Conservation (phyloP, 2,113 vertebrate genomes). For the Tursiops truncatus region DNA sequence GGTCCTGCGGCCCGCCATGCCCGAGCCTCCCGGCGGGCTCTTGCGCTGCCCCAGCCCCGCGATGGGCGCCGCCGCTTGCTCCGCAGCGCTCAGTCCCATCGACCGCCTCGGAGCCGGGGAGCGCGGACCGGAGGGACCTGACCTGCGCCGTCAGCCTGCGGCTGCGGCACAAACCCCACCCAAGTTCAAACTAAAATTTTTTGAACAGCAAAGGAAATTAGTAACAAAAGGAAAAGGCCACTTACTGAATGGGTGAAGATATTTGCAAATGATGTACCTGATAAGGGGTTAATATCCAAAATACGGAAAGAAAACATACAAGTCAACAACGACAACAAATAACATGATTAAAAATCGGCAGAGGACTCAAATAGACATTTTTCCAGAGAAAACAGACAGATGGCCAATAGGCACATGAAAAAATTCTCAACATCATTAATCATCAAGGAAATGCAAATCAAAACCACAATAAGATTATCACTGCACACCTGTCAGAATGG, state of each 20-base stretch:
- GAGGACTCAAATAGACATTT: not conserved
- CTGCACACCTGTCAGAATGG: not conserved
- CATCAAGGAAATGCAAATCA: not conserved
- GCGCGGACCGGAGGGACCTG: not conserved
- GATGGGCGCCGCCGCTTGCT: slow-evolving; percentile 35
- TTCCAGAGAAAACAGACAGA: not conserved
- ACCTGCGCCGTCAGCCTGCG: not conserved
- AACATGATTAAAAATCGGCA: not conserved
- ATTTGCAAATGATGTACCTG: not conserved
- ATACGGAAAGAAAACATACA: not conserved
- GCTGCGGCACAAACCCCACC: not conserved
- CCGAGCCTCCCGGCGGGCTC: not conserved
- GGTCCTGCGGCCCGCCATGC: slow-evolving; percentile 28
- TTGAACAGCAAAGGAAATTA: not conserved
- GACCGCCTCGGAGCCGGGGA: not conserved
- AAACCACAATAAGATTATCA: not conserved
- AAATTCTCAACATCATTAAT: not conserved
- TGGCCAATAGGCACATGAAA: not conserved
- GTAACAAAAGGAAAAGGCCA: not conserved
- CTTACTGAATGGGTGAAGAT: not conserved
- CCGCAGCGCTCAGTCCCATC: slow-evolving; percentile 60
- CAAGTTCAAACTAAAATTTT: not conserved
- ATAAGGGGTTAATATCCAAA: not conserved
- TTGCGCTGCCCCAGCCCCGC: slow-evolving; percentile 16
- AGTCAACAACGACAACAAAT: not conserved